Conservation (phyloP, 2,888 invertebrate genomes). For the Xestia xanthographa region DNA sequence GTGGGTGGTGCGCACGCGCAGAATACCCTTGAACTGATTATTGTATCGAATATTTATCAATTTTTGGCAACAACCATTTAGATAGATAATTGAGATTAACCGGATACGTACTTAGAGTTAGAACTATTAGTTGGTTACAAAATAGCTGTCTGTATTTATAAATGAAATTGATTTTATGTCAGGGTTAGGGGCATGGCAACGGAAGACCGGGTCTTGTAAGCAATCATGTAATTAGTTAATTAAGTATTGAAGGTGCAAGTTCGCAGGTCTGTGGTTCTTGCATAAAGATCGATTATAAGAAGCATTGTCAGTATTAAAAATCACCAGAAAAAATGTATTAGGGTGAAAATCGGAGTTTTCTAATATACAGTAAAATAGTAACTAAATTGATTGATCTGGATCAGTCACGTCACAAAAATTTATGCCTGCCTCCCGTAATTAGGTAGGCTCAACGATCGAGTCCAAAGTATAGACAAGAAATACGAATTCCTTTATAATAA, state of each 20-base stretch:
- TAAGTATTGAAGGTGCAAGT: background rate
- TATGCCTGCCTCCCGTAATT: background rate
- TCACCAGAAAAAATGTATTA: background rate
- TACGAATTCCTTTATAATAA: constrained; percentile 36
- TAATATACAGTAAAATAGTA: background rate
- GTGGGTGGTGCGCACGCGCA: constrained; percentile 74
- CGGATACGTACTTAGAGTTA: constrained; percentile 63
- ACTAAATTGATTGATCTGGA: no score
- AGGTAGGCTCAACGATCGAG: background rate
- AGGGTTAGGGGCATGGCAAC: constrained; percentile 41
- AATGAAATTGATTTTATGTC: constrained; percentile 57
- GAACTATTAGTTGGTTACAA: constrained; percentile 60
- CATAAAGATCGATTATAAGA: background rate
- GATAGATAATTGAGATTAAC: constrained; percentile 77
- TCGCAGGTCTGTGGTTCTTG: background rate
- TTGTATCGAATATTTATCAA: constrained; percentile 75
- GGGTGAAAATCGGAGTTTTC: background rate
- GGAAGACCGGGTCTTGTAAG: constrained; percentile 22
- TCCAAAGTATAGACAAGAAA: constrained; percentile 24
- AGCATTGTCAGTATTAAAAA: background rate
- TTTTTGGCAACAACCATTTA: constrained; percentile 79
- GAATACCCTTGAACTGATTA: constrained; percentile 78
- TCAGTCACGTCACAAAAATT: background rate
- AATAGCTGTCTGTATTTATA: constrained; percentile 54
- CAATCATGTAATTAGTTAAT: background rate